Evolutionary conservation across 1,140 invertebrate genomes (phyloP), one percentile per base, ranked within the genome.

Genomic region (Portunus trituberculatus): DNA sequence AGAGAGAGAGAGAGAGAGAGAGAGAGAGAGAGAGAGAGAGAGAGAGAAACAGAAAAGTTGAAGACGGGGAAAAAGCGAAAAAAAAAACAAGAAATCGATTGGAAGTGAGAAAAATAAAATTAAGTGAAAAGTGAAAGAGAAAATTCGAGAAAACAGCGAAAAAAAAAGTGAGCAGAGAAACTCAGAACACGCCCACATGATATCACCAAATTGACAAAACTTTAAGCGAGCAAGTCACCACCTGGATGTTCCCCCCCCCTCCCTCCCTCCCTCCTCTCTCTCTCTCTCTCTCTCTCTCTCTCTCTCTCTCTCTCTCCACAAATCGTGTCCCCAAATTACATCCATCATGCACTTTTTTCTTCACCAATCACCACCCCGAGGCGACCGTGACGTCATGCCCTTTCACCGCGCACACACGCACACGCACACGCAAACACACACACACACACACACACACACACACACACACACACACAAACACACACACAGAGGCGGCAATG

Each of bases 251-350:
- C n/a, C 67, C 67, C n/a, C 67, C n/a, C 67, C n/a, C 67, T 76
- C 67, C n/a, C 67, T 76, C 67, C n/a, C 67, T 76, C 67, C n/a
- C 67, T 76, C 67, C 67, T 76, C 67, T 76, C 67, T 76, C 67
- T 76, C 67, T 76, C 67, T 76, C 67, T 76, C 67, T 76, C 67
- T 76, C 67, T 76, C 67, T 76, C 67, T 76, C 67, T 76, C 67
- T 76, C 67, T 76, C 67, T 76, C 67, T 76, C 67, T 76, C 67
- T 76, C 7, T 76, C 20, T 76, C 67, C 39, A 39, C 39, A 39
- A 39, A 39, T 39, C 39, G 39, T 39, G 39, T 39, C 39, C 1
- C 39, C 39, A 39, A 39, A 39, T 39, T 39, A 39, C 39, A 39
- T 39, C 39, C 39, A 39, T 76, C 67, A 59, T 59, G 52, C 52